Evolutionary conservation across 2,888 invertebrate genomes (phyloP).

Genomic region (Megalurothrips usitatus): DNA sequence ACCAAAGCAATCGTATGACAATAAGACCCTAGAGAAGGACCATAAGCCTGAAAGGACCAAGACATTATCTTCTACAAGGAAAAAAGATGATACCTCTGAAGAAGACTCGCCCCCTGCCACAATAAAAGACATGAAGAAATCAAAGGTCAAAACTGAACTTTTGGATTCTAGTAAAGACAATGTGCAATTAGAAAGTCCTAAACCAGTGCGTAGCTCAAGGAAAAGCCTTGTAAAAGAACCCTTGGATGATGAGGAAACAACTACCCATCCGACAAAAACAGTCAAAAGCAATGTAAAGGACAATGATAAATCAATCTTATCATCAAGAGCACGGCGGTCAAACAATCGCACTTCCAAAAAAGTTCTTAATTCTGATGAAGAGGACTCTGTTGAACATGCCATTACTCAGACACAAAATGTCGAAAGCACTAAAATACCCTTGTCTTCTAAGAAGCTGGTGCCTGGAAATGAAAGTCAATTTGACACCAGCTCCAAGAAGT

Average conservation of each 20-base stretch:
- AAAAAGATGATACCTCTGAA: constrained; percentile 1
- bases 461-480: background rate
- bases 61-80: background rate
- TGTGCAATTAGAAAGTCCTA: background rate
- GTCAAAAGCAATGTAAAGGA: background rate
- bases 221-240: background rate
- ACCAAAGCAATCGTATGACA: background rate
- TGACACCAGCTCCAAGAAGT: background rate
- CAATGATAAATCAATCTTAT: background rate
- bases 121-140: background rate
- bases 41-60: too few relatives aligned
- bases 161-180: background rate
- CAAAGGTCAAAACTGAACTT: background rate
- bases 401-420: too few relatives aligned
- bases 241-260: background rate
- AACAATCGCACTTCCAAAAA: background rate
- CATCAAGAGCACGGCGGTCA: background rate
- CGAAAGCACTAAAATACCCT: background rate
- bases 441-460: background rate
- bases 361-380: background rate
- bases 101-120: background rate
- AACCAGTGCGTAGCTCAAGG: background rate
- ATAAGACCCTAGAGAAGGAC: background rate
- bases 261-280: background rate
- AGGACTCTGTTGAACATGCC: background rate